Evolutionary conservation across 2,888 invertebrate genomes (phyloP).

Genomic region (Idaea biselata): DNA sequence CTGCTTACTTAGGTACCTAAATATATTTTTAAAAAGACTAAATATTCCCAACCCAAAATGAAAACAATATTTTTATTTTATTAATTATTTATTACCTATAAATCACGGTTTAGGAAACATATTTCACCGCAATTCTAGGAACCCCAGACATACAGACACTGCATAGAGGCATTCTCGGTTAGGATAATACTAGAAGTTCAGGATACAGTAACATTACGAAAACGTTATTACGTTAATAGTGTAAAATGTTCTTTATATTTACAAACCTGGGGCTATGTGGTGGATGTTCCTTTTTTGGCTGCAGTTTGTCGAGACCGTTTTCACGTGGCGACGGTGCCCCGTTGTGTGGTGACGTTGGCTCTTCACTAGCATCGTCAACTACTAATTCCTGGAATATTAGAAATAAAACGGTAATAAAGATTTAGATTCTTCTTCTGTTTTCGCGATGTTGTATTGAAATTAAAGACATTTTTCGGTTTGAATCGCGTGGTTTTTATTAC

Average conservation of each 20-base stretch:
- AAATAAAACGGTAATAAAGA: conserved; percentile 4
- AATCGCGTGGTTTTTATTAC: too few relatives aligned
- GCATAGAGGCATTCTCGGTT: not conserved
- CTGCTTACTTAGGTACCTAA: too few relatives aligned
- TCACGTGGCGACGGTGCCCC: conserved; percentile 94
- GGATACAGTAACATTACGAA: not conserved
- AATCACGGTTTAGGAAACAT: not conserved
- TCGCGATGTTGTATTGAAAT: too few relatives aligned
- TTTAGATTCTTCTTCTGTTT: too few relatives aligned
- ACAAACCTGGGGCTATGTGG: conserved; percentile 83
- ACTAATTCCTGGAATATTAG: conserved; percentile 91
- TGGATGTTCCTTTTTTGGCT: conserved; percentile 88
- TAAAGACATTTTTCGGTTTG: too few relatives aligned
- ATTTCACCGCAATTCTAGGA: not conserved
- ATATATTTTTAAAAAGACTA: too few relatives aligned
- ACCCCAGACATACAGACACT: not conserved
- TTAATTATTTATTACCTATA: not conserved
- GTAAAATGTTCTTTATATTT: not conserved
- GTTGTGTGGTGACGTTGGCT: conserved; percentile 91
- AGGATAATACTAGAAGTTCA: not conserved
- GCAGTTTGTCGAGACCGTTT: conserved; percentile 90
- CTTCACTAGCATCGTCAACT: conserved; percentile 96
- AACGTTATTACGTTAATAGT: not conserved
- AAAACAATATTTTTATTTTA: not conserved
- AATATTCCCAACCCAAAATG: not conserved